phyloP scores from a whole-genome alignment of 1,140 invertebrate genomes.

The Cotesia glomerata region DNA sequence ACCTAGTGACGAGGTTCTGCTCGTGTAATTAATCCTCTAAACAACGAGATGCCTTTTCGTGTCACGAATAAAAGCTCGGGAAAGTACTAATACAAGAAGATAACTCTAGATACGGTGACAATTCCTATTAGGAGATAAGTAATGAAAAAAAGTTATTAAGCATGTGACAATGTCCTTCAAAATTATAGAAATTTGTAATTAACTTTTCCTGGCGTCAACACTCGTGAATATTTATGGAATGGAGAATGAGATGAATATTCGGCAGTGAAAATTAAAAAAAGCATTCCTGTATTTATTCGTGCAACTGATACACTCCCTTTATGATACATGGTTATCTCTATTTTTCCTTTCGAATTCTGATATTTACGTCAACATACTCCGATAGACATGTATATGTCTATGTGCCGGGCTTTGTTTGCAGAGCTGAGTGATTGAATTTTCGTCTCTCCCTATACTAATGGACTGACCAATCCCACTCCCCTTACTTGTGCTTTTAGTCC shows the following conservation, averaged over 20 bases:
- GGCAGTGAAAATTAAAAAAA: neutral
- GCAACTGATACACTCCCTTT: conserved; percentile 13
- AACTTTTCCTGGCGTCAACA: no score
- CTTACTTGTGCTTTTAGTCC: conserved; percentile 18
- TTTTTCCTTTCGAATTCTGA: neutral
- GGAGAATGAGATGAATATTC: conserved; percentile 4
- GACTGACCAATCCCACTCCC: conserved; percentile 23
- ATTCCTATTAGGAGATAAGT: no score
- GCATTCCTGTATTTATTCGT: conserved; percentile 13
- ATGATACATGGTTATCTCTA: neutral
- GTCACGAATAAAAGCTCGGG: neutral
- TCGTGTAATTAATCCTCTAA: neutral
- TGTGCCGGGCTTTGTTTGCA: conserved; percentile 18
- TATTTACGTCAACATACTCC: neutral
- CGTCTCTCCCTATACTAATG: conserved; percentile 15
- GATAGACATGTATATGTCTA: neutral
- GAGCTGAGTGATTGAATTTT: conserved; percentile 28
- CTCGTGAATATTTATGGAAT: neutral
- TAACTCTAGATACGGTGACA: no score
- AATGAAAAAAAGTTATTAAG: no score
- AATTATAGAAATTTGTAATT: no score
- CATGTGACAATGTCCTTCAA: no score
- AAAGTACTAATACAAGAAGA: no score
- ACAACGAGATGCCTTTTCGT: neutral
- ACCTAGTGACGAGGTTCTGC: neutral